Evolutionary conservation across 2,797 vertebrate genomes (phyloP), one percentile per base, ranked within the genome.

Genomic region (Pseudotriccus pelzelni): DNA sequence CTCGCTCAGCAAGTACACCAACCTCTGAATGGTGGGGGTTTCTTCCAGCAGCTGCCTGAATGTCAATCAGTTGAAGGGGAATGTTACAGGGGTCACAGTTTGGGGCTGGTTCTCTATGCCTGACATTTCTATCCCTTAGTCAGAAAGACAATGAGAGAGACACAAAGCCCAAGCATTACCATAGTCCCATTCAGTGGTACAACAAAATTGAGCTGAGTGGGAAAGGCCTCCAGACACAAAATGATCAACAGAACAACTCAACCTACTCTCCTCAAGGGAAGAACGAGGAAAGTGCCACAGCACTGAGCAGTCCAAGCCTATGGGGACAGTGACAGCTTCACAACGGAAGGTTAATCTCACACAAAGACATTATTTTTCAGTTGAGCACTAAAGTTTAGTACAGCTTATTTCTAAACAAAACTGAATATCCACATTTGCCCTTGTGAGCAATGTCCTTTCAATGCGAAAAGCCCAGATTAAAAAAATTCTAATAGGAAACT

Each of bases 111-210:
- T 96, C 90, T 95, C 91, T 95, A 92, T 89, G 91, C 72, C 87
- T 95, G 89, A 95, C 89, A 90, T 94, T 96, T 95, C 90, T 93
- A 95, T 95, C 94, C 36, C 5, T 91, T 96, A 96, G 92, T 92
- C 89, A 93, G 67, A 25, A 90, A 93, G 81, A 97, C 95, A 97
- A 97, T 95, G 80, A 59, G 60, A 63, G 73, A 84, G 62, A 58
- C 59, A 96, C 92, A 97, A 96, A 95, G 96, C 89, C 80, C 72
- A 41, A 14, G 64, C 92, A 94, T 96, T 96, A 91, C 88, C 90
- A 96, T 94, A 95, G 91, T 24, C 63, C 92, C 89, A 95, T 96
- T 96, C 92, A 96, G 76, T 6, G 0, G 56, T 85, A 83, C 67
- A 78, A 96, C 70, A 90, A 92, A 92, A 94, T 74, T 52, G 91